phyloP scores from a whole-genome alignment of 2,113 vertebrate genomes.

The Cheilinus undulatus region DNA sequence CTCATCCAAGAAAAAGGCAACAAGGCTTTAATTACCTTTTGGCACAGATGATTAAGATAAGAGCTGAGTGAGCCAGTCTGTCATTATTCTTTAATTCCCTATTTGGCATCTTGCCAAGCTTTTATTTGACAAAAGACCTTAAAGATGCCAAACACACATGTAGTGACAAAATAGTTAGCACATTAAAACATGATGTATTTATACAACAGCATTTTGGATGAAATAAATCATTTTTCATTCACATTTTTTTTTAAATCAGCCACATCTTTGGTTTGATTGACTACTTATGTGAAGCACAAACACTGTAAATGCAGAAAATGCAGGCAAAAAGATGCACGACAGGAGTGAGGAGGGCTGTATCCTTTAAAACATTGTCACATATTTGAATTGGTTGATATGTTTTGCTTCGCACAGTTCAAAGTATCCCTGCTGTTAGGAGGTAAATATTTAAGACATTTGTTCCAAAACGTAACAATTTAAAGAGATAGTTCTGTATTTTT shows the following conservation, averaged over 20 bases:
- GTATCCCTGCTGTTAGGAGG: conserved; percentile 13
- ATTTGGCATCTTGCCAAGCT: conserved; percentile 19
- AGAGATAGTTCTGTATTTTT: no score
- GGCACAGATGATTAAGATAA: conserved; percentile 46
- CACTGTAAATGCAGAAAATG: conserved; percentile 13
- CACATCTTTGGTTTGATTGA: conserved; percentile 61
- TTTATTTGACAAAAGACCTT: conserved; percentile 5
- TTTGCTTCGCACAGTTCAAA: conserved; percentile 21
- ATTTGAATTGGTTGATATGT: conserved; percentile 29
- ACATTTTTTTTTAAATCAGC: conserved; percentile 18
- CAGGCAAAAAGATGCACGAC: conserved; percentile 11
- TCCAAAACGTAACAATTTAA: no score
- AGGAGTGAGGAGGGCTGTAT: neutral
- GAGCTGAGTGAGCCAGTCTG: conserved; percentile 15
- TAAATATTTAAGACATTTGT: neutral
- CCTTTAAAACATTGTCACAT: conserved; percentile 1
- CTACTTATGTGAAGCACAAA: conserved; percentile 20
- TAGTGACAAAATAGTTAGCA: neutral
- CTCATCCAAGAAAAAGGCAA: conserved; percentile 18
- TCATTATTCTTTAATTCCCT: neutral
- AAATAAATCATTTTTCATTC: conserved; percentile 8
- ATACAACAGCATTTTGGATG: conserved; percentile 32
- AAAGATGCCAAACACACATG: conserved; percentile 13
- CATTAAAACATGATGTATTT: neutral
- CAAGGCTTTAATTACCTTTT: conserved; percentile 41